Conservation (phyloP, 2,797 vertebrate genomes). For the Garrulus glandarius region DNA sequence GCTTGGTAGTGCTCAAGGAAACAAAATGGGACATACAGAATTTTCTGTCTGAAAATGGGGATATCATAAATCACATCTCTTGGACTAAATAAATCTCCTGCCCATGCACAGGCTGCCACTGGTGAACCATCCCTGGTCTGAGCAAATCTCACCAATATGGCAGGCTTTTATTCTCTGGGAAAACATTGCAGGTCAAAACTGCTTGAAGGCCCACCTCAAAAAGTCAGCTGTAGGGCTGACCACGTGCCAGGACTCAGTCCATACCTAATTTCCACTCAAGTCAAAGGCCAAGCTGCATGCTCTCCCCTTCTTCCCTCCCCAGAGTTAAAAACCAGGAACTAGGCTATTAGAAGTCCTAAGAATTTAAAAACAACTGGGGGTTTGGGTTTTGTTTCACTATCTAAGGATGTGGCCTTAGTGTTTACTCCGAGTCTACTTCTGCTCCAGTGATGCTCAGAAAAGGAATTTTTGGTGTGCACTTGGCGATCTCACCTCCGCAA, state of each 20-base stretch:
- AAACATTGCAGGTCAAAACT: background rate
- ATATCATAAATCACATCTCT: background rate
- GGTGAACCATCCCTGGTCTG: accelerated
- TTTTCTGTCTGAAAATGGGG: background rate
- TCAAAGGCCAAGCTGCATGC: background rate
- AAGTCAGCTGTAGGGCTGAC: background rate
- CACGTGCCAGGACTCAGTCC: background rate
- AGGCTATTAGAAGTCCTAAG: background rate
- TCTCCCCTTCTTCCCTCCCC: background rate
- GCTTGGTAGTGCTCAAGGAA: background rate
- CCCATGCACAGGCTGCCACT: background rate
- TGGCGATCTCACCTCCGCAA: background rate
- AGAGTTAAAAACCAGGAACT: background rate
- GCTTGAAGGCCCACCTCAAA: background rate
- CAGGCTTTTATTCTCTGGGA: background rate
- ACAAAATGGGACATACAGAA: background rate
- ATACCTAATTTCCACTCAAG: background rate
- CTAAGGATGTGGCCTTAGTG: background rate
- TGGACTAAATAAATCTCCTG: background rate
- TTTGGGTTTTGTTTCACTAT: background rate
- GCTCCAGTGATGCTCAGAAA: background rate
- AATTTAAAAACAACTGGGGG: background rate
- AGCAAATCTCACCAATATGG: background rate
- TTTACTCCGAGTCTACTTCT: background rate
- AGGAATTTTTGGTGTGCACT: background rate